Evolutionary conservation across 2,113 vertebrate species (phyloP).

Genomic region (Glaucomys volans): DNA sequence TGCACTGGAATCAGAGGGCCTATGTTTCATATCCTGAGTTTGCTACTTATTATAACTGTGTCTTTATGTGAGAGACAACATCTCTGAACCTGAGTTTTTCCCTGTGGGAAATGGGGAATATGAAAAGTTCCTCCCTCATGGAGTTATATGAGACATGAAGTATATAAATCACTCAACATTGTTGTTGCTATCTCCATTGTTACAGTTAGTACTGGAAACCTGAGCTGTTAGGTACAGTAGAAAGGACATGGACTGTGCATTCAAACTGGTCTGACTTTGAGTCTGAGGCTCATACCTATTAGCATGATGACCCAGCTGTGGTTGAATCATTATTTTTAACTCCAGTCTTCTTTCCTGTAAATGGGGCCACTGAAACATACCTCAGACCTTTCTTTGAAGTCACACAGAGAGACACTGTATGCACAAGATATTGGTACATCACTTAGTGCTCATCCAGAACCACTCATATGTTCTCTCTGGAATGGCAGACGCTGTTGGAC

Average conservation of each 20-base stretch:
- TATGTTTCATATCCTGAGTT: background rate
- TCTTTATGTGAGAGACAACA: background rate
- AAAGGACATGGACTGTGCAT: background rate
- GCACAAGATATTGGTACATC: background rate
- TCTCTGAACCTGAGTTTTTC: slow-evolving; percentile 1
- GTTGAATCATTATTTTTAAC: background rate
- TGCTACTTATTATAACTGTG: background rate
- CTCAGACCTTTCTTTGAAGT: background rate
- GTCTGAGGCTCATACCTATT: background rate
- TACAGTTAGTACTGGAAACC: background rate
- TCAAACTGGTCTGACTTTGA: background rate
- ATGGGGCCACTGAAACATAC: background rate
- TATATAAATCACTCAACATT: background rate
- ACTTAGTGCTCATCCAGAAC: background rate
- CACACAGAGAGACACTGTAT: background rate
- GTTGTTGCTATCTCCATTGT: background rate
- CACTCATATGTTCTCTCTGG: background rate
- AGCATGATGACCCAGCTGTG: background rate
- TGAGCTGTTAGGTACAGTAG: background rate
- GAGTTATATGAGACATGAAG: background rate
- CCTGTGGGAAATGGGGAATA: background rate
- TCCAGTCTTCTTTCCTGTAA: background rate
- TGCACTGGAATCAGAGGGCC: background rate
- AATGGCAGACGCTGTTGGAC: slow-evolving; percentile 90
- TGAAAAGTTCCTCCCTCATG: background rate